Conservation (phyloP, 2,113 vertebrate genomes). For the Stigmatopora argus region DNA sequence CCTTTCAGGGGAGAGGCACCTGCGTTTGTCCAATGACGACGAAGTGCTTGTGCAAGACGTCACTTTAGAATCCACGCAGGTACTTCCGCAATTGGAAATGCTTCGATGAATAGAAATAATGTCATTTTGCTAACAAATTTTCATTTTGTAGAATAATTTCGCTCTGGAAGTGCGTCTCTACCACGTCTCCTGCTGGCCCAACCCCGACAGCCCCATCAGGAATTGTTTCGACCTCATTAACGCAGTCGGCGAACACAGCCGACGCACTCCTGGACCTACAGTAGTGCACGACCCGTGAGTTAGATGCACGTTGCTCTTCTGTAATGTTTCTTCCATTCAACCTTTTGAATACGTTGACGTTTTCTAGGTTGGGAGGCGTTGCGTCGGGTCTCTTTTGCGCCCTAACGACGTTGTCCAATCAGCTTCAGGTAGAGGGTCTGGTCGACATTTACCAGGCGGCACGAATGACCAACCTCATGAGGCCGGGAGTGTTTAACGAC, state of each 20-base stretch:
- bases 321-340: neutral
- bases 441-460: conserved; percentile 89
- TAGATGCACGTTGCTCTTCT: neutral
- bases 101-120: neutral
- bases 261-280: conserved; percentile 74
- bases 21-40: conserved; percentile 85
- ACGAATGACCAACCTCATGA: conserved; percentile 93
- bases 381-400: conserved; percentile 76
- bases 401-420: conserved; percentile 80
- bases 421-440: conserved; percentile 85
- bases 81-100: conserved; percentile 20
- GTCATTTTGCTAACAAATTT: neutral
- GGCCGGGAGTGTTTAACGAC: conserved; percentile 90
- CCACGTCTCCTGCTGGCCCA: conserved; percentile 87
- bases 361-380: conserved; percentile 57
- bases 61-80: conserved; percentile 76
- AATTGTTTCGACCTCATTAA: conserved; percentile 89
- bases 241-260: conserved; percentile 81
- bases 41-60: conserved; percentile 85
- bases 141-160: conserved; percentile 75
- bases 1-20: conserved; percentile 77
- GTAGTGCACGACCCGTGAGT: conserved; percentile 91
- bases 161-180: conserved; percentile 88
- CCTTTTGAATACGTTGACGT: neutral
- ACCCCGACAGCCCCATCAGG: conserved; percentile 92